Conservation (phyloP, 2,113 vertebrate species). For the Pygoscelis antarcticus region DNA sequence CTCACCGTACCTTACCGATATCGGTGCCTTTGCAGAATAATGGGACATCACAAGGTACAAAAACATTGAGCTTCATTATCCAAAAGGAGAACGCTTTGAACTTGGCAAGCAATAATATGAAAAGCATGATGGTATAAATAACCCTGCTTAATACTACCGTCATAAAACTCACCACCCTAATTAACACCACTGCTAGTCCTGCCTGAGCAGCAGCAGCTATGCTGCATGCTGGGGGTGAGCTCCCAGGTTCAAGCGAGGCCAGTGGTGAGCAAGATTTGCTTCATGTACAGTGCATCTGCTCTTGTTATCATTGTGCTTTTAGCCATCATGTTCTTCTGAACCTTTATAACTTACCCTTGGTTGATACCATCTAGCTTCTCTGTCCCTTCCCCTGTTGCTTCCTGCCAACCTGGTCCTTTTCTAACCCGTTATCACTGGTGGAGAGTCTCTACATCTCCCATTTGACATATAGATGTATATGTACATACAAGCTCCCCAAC, state of each 20-base stretch:
- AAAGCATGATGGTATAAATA: not conserved
- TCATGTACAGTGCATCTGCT: rapidly evolving
- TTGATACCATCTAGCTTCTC: not conserved
- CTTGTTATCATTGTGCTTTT: not conserved
- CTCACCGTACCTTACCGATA: not conserved
- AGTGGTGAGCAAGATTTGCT: rapidly evolving
- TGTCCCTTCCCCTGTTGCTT: not conserved
- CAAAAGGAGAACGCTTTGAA: not conserved
- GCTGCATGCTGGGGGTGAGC: no score
- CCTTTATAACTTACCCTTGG: not conserved
- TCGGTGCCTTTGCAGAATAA: not conserved
- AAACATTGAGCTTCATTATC: not conserved
- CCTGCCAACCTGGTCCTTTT: not conserved
- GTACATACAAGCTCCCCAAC: not conserved
- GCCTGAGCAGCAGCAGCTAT: not conserved
- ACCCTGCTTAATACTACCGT: not conserved
- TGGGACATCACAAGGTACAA: not conserved
- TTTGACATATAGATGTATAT: not conserved
- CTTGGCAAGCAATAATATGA: not conserved
- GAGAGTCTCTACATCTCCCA: not conserved
- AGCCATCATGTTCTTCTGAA: not conserved
- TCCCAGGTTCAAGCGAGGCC: no score
- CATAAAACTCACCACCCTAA: not conserved
- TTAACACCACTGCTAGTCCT: not conserved
- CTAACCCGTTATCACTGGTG: rapidly evolving